Evolutionary conservation across 37 sponge, comb jelly and placozoan species (phyloP).

Genomic region (Cladorhizidae sp.): DNA sequence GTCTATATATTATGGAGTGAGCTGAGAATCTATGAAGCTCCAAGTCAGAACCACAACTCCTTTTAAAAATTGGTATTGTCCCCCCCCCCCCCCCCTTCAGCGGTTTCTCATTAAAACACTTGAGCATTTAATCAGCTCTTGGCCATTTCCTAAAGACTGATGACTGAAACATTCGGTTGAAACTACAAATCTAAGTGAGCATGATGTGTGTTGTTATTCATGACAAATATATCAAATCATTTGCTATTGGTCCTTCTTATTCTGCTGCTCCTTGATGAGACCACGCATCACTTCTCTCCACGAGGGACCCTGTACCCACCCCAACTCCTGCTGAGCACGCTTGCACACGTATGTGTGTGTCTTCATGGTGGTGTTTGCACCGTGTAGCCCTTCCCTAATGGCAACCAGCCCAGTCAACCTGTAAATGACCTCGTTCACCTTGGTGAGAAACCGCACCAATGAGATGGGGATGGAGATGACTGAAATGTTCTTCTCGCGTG

Average conservation of each 20-base stretch:
- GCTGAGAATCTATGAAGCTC: no score
- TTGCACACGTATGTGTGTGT: constrained; percentile 18
- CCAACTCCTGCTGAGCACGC: constrained; percentile 35
- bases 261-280: constrained; percentile 20
- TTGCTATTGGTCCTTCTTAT: constrained; percentile 8
- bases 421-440: constrained; percentile 19
- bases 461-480: constrained; percentile 6
- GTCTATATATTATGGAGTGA: no score
- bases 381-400: not conserved
- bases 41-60: no score
- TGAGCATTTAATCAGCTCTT: no score
- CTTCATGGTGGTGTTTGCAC: not conserved
- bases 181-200: no score
- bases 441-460: constrained; percentile 14
- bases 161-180: no score
- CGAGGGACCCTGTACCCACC: constrained; percentile 25
- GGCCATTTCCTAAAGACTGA: no score
- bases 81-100: no score
- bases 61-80: no score
- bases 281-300: constrained; percentile 29
- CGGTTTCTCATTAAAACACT: no score
- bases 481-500: not conserved
- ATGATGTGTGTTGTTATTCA: no score
- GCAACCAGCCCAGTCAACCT: constrained; percentile 21
- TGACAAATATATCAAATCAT: no score